A percentile compares a stretch with the other conserved stretches of the same genome.
Evolutionary conservation across 2,113 vertebrate species (phyloP).

Genomic region (Todiramphus saurophagus): DNA sequence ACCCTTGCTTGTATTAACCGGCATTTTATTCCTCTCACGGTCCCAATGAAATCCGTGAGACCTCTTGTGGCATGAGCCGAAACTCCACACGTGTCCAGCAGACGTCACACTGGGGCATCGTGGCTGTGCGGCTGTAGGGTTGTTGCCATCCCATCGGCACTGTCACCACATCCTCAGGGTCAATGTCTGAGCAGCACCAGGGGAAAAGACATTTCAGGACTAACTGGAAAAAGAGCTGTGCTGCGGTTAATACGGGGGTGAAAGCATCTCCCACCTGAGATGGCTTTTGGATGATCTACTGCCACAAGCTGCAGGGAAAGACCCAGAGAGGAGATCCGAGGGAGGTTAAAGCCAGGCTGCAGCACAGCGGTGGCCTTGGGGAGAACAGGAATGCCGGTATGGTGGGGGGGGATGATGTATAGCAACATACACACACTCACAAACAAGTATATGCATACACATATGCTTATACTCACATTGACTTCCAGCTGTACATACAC

Average conservation of each 20-base stretch:
- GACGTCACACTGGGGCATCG: fast-evolving
- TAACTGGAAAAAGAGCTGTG: background rate
- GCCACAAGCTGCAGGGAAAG: background rate
- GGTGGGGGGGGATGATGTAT: background rate
- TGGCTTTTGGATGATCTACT: background rate
- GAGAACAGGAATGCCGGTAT: background rate
- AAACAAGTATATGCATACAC: background rate
- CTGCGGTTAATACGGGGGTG: fast-evolving
- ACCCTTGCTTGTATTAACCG: fast-evolving
- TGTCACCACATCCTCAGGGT: fast-evolving
- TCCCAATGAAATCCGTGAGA: conserved; percentile 2
- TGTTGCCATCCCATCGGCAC: background rate
- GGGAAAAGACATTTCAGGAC: fast-evolving
- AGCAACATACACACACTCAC: background rate
- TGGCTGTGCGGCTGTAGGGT: fast-evolving
- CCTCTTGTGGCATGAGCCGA: conserved; percentile 22
- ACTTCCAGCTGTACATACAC: background rate
- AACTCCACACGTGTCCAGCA: background rate
- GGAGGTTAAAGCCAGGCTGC: background rate
- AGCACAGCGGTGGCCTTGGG: fast-evolving
- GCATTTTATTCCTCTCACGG: background rate
- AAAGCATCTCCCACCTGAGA: background rate
- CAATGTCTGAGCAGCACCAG: background rate
- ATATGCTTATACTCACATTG: too few species aligned
- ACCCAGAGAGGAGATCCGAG: fast-evolving